phyloP scores from a whole-genome alignment of 1,140 invertebrate genomes.

The Trichoplusia ni region DNA sequence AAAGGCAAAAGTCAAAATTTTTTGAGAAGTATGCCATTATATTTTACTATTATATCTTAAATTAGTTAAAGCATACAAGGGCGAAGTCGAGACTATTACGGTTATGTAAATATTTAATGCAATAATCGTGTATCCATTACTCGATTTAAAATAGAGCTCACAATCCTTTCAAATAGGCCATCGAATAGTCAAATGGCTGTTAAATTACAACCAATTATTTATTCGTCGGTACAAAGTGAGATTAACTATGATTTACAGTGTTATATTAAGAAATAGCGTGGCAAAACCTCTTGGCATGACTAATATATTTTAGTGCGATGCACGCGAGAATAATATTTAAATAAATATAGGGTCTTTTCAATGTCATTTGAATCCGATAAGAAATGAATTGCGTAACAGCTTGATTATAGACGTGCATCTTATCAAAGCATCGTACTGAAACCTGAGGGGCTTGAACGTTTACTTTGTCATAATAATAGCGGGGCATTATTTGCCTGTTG shows the following conservation, averaged over 20 bases:
- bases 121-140: background rate
- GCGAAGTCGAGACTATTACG: no score
- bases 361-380: background rate
- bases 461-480: no score
- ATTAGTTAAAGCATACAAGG: no score
- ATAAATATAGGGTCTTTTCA: background rate
- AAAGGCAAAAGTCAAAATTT: no score
- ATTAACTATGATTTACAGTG: conserved; percentile 9
- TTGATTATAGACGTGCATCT: no score
- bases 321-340: background rate
- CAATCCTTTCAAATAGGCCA: background rate
- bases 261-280: conserved; percentile 6
- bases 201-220: conserved; percentile 3
- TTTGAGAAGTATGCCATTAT: no score
- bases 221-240: background rate
- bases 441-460: no score
- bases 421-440: no score
- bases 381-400: background rate
- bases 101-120: conserved; percentile 12
- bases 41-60: no score
- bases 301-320: background rate
- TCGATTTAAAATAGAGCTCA: background rate
- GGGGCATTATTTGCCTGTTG: no score
- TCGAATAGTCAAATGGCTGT: conserved; percentile 2
- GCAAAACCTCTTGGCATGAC: background rate